These are phyloP conservation scores for Neopipo cinnamomea DNA, from an alignment of 2,113 vertebrate species.

Conservation along the genomic window DNA sequence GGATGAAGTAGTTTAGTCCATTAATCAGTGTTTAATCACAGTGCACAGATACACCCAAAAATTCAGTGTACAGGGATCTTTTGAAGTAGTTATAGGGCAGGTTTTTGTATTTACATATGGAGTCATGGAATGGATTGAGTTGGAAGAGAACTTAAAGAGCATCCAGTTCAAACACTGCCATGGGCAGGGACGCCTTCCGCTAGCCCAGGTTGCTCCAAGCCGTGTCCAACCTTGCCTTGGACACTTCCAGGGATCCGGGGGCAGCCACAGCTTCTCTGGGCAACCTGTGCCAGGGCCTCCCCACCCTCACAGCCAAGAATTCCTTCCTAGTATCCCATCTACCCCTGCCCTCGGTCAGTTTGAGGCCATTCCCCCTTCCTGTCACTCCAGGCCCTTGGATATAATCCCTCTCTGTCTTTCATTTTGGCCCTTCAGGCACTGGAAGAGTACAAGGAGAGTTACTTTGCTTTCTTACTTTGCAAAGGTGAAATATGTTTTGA, in stretches of 20 bases:
- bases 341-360: neutral
- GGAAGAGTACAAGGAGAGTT: neutral
- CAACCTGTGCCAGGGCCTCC: neutral
- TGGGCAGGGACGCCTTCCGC: neutral
- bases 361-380: neutral
- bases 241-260: neutral
- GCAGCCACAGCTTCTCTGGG: neutral
- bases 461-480: neutral
- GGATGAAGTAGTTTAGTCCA: neutral
- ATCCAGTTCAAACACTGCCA: accelerated
- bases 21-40: neutral
- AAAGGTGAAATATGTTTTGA: neutral
- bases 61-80: neutral
- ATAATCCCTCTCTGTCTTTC: neutral
- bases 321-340: accelerated
- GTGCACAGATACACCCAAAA: too few relatives aligned
- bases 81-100: neutral
- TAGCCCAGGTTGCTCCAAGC: neutral
- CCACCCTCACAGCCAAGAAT: neutral
- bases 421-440: neutral
- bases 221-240: neutral
- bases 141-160: accelerated
- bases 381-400: neutral
- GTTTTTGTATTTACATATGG: neutral
- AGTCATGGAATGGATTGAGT: accelerated